Base-by-base conservation (phyloP, 1,140 invertebrate species). In the Palaemon carinicauda region DNA sequence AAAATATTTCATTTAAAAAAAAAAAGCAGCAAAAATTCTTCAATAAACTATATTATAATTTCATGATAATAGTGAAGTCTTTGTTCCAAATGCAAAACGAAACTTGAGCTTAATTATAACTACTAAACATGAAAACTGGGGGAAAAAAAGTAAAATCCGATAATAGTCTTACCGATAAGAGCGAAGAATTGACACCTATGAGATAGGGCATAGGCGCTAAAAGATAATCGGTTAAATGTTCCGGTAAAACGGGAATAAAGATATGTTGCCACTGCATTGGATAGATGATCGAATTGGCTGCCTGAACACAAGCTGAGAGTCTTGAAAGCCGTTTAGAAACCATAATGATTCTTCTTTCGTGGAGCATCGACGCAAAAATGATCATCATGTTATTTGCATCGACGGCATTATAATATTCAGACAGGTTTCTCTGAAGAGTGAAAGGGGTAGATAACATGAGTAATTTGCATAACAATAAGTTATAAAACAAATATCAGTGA, bases 191-290 rank as follows among this genome's bases (percentile, higher is more conserved):
- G 54, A 98, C 96, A 75, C 98, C 98, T 91, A 99, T 98, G 14
- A 90, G 71, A 84, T 90, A 90, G 10, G 86, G 89, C 89, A 91
- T 88, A 50, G 89, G 87, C 7, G 90, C 90, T 89, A 95, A 92
- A 87, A 98, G 93, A 92, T 98, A 98, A 92, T 98, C 97, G 83
- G 96, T 94, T 53, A 99, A 93, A 89, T 95, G 94, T 90, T 94
- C 93, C 21, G 98, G 97, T 88, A 99, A 91, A 88, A 98, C 95
- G 41, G 98, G 97, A 91, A 99, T 99, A 91, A 97, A 99, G 90
- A 99, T 97, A 90, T 99, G 97, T 91, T 99, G 98, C 98, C 98
- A 99, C 89, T 96, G 95, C 97, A 99, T 98, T 5, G 98, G 98
- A 92, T 98, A 99, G 41, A 99, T 94, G 50, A 98, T 94, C 83